Evolutionary conservation across 2,797 vertebrate species (phyloP), one percentile per base, ranked within the genome.

Genomic region (Anolis apletophallus): DNA sequence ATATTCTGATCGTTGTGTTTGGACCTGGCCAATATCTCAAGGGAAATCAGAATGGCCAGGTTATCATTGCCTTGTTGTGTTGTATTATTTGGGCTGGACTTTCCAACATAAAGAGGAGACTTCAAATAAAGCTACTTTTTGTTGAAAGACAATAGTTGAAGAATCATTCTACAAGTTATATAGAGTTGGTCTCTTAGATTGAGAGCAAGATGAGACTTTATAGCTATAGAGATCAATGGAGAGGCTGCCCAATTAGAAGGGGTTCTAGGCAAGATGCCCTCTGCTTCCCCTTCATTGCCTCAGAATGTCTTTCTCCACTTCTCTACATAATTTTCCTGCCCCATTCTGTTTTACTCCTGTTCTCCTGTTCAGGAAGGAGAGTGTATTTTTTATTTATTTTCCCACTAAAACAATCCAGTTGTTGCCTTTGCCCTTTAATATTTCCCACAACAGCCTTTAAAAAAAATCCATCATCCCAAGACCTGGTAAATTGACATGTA

Each of bases 1-100:
- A 34, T 59, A 81, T 82, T 87, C 85, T 80, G 75, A 57, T 29
- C 34, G 57, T 75, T 86, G 85, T 50, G 80, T 76, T 69, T 81
- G 61, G 34, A 13, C 55, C 80, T 46, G 34, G 79, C 34, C 61
- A 76, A 40, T 81, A 55, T 76, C 81, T 32, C 8, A 79, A 55
- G 50, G 26, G 52, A 81, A 54, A 87, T 92, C 7, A 75, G 5
- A 55, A 29, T 10, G 79, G 59, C 5, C n/a, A 32, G 40, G 71
- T 69, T 16, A 50, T 80, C 29, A 13, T 71, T 64, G 52, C 34
- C 13, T n/a, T 50, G 19, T 8, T 34, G 17, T 14, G 11, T 19
- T 75, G 19, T 9, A 1, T 17, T 59, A 10, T 75, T 3, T 26
- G 68, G 29, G 16, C 26, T 81, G 50, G 23, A 76, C 19, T 2